Percentiles rank a stretch among this genome's conserved stretches.
These are phyloP conservation scores for Orthonychiurus folsomi DNA, from an alignment of 2,888 invertebrate species.

Conservation along the genomic window DNA sequence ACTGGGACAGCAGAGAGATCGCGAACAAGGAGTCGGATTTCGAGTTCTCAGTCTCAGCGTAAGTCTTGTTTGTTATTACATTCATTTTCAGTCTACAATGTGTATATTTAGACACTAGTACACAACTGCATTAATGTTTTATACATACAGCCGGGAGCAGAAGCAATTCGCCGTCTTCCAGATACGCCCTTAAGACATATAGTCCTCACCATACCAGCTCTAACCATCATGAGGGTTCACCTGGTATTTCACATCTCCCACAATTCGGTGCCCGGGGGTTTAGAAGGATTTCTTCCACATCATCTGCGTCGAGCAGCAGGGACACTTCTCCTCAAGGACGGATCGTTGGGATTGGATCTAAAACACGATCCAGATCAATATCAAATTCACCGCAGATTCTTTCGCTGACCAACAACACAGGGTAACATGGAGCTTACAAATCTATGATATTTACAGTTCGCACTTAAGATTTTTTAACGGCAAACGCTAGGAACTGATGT, in stretches of 20 bases:
- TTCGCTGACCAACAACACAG: not conserved
- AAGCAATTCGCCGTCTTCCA: constrained; percentile 85
- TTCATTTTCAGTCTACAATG: not conserved
- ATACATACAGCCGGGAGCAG: constrained; percentile 67
- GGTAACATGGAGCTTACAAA: not conserved
- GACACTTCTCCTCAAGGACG: constrained; percentile 37
- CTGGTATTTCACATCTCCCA: constrained; percentile 27
- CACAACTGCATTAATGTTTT: not conserved
- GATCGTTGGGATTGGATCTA: constrained; percentile 33
- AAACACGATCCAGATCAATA: constrained; percentile 39
- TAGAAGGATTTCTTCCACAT: constrained; percentile 35
- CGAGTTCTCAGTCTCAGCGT: constrained; percentile 89
- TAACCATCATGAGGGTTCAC: constrained; percentile 20
- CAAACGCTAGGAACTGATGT: too few species aligned
- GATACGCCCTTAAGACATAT: constrained; percentile 55
- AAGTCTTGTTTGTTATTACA: constrained; percentile 44
- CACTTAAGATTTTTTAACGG: not conserved
- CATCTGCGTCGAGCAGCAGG: constrained; percentile 38
- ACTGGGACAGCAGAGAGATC: constrained; percentile 22
- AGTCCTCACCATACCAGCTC: constrained; percentile 6
- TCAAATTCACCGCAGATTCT: constrained; percentile 36
- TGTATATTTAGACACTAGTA: too few species aligned
- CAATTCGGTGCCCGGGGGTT: not conserved
- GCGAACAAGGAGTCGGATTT: constrained; percentile 55
- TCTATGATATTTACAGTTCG: not conserved